Evolutionary conservation across 1,140 invertebrate genomes (phyloP), one percentile per base, ranked within the genome.

Genomic region (Panulirus ornatus): DNA sequence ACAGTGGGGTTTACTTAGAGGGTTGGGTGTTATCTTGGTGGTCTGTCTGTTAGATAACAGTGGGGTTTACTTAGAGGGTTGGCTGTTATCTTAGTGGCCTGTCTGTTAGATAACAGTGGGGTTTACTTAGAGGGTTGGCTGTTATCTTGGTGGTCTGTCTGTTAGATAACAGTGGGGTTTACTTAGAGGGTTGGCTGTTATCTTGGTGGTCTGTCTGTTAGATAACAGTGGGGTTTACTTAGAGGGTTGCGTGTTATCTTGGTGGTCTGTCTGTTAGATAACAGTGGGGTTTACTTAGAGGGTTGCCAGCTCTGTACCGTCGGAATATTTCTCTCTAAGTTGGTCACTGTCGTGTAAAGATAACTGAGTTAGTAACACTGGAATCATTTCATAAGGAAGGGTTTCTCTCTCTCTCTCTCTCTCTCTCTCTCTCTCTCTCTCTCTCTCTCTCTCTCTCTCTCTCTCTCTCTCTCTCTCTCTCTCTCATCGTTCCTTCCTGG

Each of bases 361-460:
- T 22, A 58, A 22, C 11, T 22, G 51, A 58, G 22, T 11, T 58
- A 11, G 11, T 58, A 22, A 22, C 11, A 11, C 22, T 58, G 51
- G 51, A 58, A 58, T 22, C 22, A 11, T 58, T 58, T 58, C 51
- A 11, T 58, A 22, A 58, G 22, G 22, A 11, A 58, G 11, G 11
- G 22, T 58, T 58, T 11, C 51, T 11, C 51, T 11, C 22, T 11
- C 11, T 11, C 22, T 22, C 51, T 11, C 51, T 58, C 51, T 11
- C 51, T 58, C 51, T 58, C 51, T 58, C 51, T 58, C 51, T 58
- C 51, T 58, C 51, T 58, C 51, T 58, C 51, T 58, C 51, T 58
- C 51, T 58, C 51, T 58, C 51, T 58, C 51, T 58, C 51, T 58
- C 51, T 58, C 51, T 58, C 51, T 58, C 51, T 58, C 51, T 58